A percentile compares a stretch with the other conserved stretches of the same genome.
These are phyloP conservation scores for Archivesica marissinica DNA, from an alignment of 1,140 invertebrate genomes.

Conservation along the genomic window DNA sequence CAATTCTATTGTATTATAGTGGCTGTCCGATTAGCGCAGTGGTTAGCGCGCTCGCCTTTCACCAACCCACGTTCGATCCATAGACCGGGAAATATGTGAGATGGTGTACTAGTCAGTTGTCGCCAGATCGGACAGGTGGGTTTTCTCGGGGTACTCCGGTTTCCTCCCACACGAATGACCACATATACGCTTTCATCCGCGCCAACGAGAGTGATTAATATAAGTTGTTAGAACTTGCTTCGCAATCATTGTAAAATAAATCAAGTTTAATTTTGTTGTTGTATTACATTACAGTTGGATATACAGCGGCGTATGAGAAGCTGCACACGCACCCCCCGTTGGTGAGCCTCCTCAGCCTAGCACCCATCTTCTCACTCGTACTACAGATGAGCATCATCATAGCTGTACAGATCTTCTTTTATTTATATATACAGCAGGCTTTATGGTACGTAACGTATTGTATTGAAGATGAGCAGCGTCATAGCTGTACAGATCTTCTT, in stretches of 20 bases:
- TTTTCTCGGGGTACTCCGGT: no score
- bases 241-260: background rate
- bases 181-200: no score
- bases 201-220: no score
- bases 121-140: no score
- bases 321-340: conserved; percentile 87
- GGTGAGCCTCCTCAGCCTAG: conserved; percentile 86
- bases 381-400: conserved; percentile 89
- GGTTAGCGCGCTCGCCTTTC: no score
- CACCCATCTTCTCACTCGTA: conserved; percentile 85
- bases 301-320: conserved; percentile 87
- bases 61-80: no score
- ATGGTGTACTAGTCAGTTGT: no score
- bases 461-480: conserved; percentile 86
- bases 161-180: no score
- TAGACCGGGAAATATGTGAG: no score
- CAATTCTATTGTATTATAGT: no score
- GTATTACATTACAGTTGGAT: conserved; percentile 83
- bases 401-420: conserved; percentile 87
- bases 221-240: no score
- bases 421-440: conserved; percentile 88
- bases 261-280: background rate
- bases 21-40: no score
- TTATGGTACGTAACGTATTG: conserved; percentile 86
- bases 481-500: conserved; percentile 88